These are phyloP conservation scores for Dromas ardeola DNA, from an alignment of 2,113 vertebrate genomes.

Conservation along the genomic window DNA sequence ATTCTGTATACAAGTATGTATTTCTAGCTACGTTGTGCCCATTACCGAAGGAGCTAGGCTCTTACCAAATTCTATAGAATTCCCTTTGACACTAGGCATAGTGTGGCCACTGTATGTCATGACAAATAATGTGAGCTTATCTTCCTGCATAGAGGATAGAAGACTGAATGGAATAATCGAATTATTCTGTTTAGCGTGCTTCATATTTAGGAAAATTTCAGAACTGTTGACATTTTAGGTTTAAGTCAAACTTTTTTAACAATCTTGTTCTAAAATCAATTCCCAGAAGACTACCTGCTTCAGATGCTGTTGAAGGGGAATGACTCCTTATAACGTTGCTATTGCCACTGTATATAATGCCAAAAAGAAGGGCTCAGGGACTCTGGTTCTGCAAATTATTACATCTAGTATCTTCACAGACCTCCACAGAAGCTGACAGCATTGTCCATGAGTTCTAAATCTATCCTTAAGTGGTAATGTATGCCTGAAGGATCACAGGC, in stretches of 20 bases:
- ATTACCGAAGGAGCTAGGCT: background rate
- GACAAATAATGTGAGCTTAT: background rate
- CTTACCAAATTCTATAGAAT: background rate
- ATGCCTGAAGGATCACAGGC: background rate
- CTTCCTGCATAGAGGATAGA: background rate
- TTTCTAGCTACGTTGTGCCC: background rate
- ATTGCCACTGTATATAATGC: fast-evolving
- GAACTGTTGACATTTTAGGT: background rate
- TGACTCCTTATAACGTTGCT: background rate
- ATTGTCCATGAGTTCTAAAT: background rate
- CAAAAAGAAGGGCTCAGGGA: background rate
- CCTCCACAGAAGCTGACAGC: background rate
- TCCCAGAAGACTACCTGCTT: background rate
- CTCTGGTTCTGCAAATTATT: background rate
- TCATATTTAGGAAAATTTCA: background rate
- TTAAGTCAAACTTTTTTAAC: background rate
- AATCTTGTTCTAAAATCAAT: background rate
- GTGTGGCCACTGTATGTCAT: no score
- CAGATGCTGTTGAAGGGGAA: background rate
- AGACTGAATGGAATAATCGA: background rate
- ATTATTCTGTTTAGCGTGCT: background rate
- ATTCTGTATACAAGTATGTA: background rate
- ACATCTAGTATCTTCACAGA: background rate
- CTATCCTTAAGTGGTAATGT: background rate
- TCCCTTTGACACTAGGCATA: background rate